These are phyloP conservation scores for Sebastes hubbsi DNA, from an alignment of 2,797 vertebrate genomes.

Conservation along the genomic window DNA sequence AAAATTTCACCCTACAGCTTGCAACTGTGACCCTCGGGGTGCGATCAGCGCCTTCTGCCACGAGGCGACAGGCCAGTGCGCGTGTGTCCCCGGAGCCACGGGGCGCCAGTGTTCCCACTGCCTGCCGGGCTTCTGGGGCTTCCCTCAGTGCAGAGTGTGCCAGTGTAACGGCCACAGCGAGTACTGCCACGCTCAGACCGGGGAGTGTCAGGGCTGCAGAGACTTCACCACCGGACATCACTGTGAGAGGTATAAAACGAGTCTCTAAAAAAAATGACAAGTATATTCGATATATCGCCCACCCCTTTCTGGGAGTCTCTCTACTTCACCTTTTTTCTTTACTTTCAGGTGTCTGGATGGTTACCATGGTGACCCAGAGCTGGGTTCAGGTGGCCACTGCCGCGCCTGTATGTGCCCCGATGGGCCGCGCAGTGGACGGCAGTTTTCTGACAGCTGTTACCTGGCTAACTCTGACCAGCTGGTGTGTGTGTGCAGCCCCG, in stretches of 20 bases:
- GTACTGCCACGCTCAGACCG: slow-evolving; percentile 85
- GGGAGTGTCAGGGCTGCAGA: slow-evolving; percentile 91
- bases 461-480: slow-evolving; percentile 83
- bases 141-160: slow-evolving; percentile 91
- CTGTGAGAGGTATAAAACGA: slow-evolving; percentile 88
- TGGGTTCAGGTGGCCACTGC: slow-evolving; percentile 90
- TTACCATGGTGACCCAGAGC: slow-evolving; percentile 91
- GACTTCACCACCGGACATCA: slow-evolving; percentile 89
- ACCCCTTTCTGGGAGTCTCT: not conserved
- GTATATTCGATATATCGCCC: too few species aligned
- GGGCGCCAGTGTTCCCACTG: slow-evolving; percentile 91
- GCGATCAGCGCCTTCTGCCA: slow-evolving; percentile 88
- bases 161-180: slow-evolving; percentile 93
- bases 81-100: slow-evolving; percentile 86
- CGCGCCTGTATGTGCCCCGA: slow-evolving; percentile 94
- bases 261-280: too few species aligned
- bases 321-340: not conserved
- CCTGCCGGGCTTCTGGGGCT: slow-evolving; percentile 92
- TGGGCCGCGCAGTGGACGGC: slow-evolving; percentile 89
- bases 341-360: slow-evolving; percentile 86
- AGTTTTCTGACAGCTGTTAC: slow-evolving; percentile 93
- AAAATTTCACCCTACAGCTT: slow-evolving; percentile 76
- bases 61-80: slow-evolving; percentile 88
- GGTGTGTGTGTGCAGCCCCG: slow-evolving; percentile 88
- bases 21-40: slow-evolving; percentile 88